A percentile compares a stretch with the other conserved stretches of the same genome.
Conservation (phyloP, 1,140 invertebrate genomes). For the Cyclina sinensis region DNA sequence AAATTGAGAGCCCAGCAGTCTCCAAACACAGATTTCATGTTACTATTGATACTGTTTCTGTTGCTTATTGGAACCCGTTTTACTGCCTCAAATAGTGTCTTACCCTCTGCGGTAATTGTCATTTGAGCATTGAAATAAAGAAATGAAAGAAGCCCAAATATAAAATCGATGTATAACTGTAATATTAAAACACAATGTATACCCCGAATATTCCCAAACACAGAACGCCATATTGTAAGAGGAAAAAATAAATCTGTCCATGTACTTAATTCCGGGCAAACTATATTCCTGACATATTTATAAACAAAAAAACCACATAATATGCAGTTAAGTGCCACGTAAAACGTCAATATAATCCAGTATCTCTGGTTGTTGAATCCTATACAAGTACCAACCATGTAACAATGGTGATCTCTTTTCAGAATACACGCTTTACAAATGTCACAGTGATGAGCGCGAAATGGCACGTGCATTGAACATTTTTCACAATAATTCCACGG, state of each 20-base stretch:
- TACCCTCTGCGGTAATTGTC: conserved; percentile 62
- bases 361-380: conserved; percentile 96
- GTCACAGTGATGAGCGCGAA: conserved; percentile 79
- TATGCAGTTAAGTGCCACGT: conserved; percentile 84
- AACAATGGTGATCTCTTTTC: conserved; percentile 96
- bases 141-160: conserved; percentile 66
- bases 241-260: conserved; percentile 72
- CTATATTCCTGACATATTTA: conserved; percentile 60
- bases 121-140: conserved; percentile 75
- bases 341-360: conserved; percentile 93
- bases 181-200: conserved; percentile 49
- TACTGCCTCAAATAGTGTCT: conserved; percentile 74
- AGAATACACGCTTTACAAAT: conserved; percentile 79
- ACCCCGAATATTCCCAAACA: conserved; percentile 44
- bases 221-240: conserved; percentile 46
- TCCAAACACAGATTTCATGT: conserved; percentile 79
- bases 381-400: conserved; percentile 95
- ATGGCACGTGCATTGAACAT: conserved; percentile 73
- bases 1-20: conserved; percentile 81
- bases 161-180: conserved; percentile 66
- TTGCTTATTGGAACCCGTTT: conserved; percentile 69
- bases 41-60: conserved; percentile 61
- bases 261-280: conserved; percentile 15
- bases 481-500: conserved; percentile 90
- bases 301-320: conserved; percentile 65